Conservation (phyloP, 2,797 vertebrate genomes). For the Pseudomugil gertrudae region DNA sequence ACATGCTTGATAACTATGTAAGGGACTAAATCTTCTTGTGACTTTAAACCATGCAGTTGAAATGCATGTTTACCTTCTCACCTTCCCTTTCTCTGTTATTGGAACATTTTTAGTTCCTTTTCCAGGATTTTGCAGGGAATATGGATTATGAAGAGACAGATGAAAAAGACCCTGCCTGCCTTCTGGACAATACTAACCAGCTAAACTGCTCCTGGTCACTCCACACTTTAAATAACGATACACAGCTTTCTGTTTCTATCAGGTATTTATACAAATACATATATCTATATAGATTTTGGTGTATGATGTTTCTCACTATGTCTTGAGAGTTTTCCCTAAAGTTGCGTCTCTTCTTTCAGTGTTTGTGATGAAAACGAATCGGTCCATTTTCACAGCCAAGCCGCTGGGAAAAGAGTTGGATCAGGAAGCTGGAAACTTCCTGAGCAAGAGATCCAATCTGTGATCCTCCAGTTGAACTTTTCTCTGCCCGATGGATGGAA, state of each 20-base stretch:
- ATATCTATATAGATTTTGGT: no score
- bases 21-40: constrained; percentile 10
- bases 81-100: neutral
- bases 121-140: rapidly evolving
- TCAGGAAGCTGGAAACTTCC: neutral
- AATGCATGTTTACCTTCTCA: neutral
- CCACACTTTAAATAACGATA: neutral
- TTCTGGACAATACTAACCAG: constrained; percentile 33
- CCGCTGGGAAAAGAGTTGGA: neutral
- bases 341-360: constrained; percentile 34
- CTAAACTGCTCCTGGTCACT: constrained; percentile 71
- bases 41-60: neutral
- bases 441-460: rapidly evolving
- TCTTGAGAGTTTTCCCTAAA: neutral
- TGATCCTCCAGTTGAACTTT: constrained; percentile 46
- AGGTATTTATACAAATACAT: constrained; percentile 38
- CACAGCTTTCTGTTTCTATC: constrained; percentile 32
- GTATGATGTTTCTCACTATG: no score
- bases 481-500: constrained; percentile 18
- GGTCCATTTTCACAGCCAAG: neutral
- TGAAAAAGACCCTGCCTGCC: constrained; percentile 23
- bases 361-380: neutral
- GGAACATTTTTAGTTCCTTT: neutral
- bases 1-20: rapidly evolving
- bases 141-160: rapidly evolving